A percentile compares a stretch with the other conserved stretches of the same genome.
Conservation (phyloP, 1,140 invertebrate species). For the Diorhabda carinulata region DNA sequence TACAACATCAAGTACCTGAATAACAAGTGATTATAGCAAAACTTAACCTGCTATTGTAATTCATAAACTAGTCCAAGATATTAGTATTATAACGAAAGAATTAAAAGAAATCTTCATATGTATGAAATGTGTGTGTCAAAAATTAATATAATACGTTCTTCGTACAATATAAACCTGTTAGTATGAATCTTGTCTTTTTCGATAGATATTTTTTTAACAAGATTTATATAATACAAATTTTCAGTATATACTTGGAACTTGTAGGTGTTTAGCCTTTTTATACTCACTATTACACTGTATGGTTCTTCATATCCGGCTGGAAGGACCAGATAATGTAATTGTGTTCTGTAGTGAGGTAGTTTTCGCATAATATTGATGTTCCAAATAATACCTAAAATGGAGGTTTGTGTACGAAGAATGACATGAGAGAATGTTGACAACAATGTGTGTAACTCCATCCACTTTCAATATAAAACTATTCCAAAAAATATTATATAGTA, state of each 20-base stretch:
- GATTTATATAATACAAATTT: neutral
- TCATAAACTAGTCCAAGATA: conserved; percentile 15
- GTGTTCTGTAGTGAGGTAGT: neutral
- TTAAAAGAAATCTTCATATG: conserved; percentile 5
- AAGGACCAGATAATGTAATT: no score
- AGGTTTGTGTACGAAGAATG: neutral
- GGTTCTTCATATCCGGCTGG: no score
- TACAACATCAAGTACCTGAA: conserved; percentile 5
- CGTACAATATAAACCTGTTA: no score
- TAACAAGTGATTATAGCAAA: conserved; percentile 16
- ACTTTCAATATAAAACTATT: neutral
- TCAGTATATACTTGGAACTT: no score
- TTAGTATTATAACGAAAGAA: neutral
- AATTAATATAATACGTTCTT: neutral
- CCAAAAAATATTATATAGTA: neutral
- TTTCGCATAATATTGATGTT: neutral
- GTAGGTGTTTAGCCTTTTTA: no score
- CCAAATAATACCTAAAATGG: neutral
- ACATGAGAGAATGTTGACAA: no score
- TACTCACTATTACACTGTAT: no score
- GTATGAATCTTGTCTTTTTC: neutral
- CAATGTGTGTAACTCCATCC: neutral
- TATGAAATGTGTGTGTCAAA: conserved; percentile 14
- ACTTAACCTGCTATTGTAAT: conserved; percentile 17
- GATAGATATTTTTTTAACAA: neutral